phyloP scores from a whole-genome alignment of 2,113 vertebrate genomes.

The Chaetops frenatus region DNA sequence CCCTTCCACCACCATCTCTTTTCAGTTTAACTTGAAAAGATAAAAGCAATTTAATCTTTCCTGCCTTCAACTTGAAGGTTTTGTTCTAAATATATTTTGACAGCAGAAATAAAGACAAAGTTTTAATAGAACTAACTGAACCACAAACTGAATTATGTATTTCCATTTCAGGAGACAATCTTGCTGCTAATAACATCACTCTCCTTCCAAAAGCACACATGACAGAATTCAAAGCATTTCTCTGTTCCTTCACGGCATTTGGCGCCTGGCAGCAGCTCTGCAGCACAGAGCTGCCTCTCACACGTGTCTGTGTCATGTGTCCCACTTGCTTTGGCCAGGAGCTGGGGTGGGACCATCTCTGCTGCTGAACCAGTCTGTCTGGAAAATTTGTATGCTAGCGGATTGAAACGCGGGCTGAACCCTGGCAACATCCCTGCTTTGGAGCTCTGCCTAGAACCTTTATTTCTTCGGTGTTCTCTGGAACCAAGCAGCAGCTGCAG shows the following conservation, averaged over 20 bases:
- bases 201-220: constrained; percentile 18
- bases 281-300: neutral
- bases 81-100: constrained; percentile 44
- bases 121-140: constrained; percentile 57
- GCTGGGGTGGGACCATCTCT: neutral
- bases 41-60: constrained; percentile 32
- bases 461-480: neutral
- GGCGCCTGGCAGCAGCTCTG: neutral
- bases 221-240: constrained; percentile 35
- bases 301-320: constrained; percentile 1
- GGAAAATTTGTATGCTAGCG: neutral
- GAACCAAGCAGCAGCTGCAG: neutral
- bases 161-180: constrained; percentile 49
- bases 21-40: constrained; percentile 14
- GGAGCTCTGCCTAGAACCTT: constrained; percentile 38
- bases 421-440: neutral
- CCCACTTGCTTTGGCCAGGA: neutral
- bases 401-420: constrained; percentile 10
- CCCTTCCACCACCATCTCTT: neutral
- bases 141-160: constrained; percentile 59
- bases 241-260: neutral
- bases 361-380: constrained; percentile 14
- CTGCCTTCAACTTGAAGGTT: constrained; percentile 5
- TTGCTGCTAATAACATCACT: constrained; percentile 28
- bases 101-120: constrained; percentile 49